Percentiles rank a stretch among this genome's conserved stretches.
phyloP scores from a whole-genome alignment of 2,888 invertebrate species.

The Dione vanillae region DNA sequence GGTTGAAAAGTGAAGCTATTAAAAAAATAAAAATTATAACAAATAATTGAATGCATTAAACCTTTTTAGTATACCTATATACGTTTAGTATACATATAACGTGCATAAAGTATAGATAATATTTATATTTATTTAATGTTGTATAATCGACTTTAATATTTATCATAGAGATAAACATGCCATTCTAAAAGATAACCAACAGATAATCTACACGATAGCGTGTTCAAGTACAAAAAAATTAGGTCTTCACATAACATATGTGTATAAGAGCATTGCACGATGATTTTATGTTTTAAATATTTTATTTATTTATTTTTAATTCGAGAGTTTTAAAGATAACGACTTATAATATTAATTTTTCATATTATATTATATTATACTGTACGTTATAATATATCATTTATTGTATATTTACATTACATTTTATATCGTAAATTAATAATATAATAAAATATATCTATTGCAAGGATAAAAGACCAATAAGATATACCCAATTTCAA shows the following conservation, averaged over 20 bases:
- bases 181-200: slow-evolving; percentile 14
- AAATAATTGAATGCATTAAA: neutral
- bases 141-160: slow-evolving; percentile 22
- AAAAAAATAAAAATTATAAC: neutral
- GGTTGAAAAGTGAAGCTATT: too few species aligned
- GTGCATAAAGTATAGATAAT: slow-evolving; percentile 6
- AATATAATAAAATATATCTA: too few species aligned
- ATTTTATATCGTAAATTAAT: too few species aligned
- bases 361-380: too few species aligned
- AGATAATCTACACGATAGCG: slow-evolving; percentile 12
- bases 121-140: slow-evolving; percentile 20
- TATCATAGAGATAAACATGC: slow-evolving; percentile 17
- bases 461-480: too few species aligned
- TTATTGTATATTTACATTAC: too few species aligned
- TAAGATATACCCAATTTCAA: too few species aligned
- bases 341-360: too few species aligned
- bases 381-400: too few species aligned
- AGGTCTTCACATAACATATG: slow-evolving; percentile 5
- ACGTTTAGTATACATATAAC: neutral
- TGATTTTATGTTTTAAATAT: neutral
- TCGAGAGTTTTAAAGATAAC: neutral
- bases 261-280: slow-evolving; percentile 7
- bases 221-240: slow-evolving; percentile 16
- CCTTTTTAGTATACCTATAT: neutral
- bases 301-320: neutral